A percentile compares a stretch with the other conserved stretches of the same genome.
phyloP scores from a whole-genome alignment of 1,140 invertebrate genomes.

The Epicauta chinensis region DNA sequence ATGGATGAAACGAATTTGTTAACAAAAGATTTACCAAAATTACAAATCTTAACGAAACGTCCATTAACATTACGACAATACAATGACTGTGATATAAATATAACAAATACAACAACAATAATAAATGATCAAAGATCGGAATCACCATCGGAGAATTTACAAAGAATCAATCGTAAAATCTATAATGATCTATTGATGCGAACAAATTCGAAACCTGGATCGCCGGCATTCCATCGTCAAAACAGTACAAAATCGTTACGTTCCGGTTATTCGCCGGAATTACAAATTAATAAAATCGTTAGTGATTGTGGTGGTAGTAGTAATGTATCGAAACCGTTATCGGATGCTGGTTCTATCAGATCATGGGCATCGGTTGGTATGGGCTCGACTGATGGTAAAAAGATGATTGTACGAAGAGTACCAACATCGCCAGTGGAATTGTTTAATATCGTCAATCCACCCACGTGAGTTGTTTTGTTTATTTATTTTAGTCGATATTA shows the following conservation, averaged over 20 bases:
- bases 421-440: conserved; percentile 75
- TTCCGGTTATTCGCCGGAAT: conserved; percentile 19
- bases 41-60: no score
- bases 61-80: no score
- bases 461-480: conserved; percentile 55
- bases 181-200: no score
- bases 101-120: no score
- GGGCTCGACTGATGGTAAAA: conserved; percentile 79
- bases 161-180: no score
- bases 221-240: conserved; percentile 27
- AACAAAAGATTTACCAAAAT: no score
- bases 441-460: conserved; percentile 72
- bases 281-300: conserved; percentile 23
- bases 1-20: no score
- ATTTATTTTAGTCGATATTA: no score
- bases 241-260: conserved; percentile 30
- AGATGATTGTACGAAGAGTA: conserved; percentile 72
- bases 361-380: conserved; percentile 76
- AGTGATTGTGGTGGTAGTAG: background rate
- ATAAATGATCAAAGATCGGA: no score
- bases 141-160: no score
- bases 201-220: background rate
- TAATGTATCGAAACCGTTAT: background rate
- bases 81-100: no score
- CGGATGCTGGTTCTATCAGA: conserved; percentile 52